Base-by-base conservation (phyloP, 1,140 invertebrate species). In the Drosophila repleta region DNA sequence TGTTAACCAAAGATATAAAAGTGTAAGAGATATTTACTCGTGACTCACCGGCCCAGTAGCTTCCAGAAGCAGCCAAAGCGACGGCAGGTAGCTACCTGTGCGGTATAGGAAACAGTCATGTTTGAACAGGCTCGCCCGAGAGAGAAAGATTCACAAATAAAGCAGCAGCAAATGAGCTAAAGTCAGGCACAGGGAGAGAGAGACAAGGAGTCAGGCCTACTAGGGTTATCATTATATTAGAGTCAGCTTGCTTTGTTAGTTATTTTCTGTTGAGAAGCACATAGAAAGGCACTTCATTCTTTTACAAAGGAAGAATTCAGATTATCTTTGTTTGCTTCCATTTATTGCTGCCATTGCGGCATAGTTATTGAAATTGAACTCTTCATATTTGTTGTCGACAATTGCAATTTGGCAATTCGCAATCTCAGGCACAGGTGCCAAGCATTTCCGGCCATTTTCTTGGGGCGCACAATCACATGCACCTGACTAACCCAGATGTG, bases 21-120 rank as follows among this genome's bases (percentile, higher is more conserved):
- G 3, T 11, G 5, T 24, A 6, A 1, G 17, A 29, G 20, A 5
- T 29, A 21, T 11, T 24, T 11, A 26, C 8, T 0, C 8, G 13
- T 15, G 1, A 20, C 92, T 93, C 93, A 96, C 96, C 95, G 95
- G 66, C 94, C 92, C 20, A 97, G 93, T 80, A 97, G 93, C 92
- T 96, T 97, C 78, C 96, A 93, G 83, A 96, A 96, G 84, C 95
- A 97, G 62, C 96, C 96, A 81, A 97, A 95, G 48, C 95, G 95
- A 58, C 94, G 93, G 85, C 96, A 96, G 49, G 96, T 97, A 45
- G 96, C 96, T 58, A 97, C 96, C 93, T 97, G 95, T 11, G 95
- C 96, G 45, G 96, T 97, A 80, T 97, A 97, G 0, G 96, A 96
- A 8, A 97, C 96, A 62, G 96, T 97, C 96, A 97, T 97, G 52